A percentile compares a stretch with the other conserved stretches of the same genome.
Conservation (phyloP, 1,140 invertebrate genomes). For the Ceratina calcarata region DNA sequence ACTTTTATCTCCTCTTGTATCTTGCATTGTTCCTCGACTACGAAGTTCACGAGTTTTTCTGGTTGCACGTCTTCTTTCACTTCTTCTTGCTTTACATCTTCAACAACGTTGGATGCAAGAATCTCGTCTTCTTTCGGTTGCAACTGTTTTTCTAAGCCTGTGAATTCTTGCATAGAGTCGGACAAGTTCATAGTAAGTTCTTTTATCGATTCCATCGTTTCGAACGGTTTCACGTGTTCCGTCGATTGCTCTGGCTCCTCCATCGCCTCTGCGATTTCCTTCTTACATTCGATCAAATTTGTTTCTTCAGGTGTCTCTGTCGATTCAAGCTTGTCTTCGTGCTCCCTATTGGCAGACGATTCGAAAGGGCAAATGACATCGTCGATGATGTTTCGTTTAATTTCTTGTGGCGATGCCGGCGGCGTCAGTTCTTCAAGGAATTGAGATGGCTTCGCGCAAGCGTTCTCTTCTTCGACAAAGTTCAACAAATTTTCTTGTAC, state of each 20-base stretch:
- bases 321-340: background rate
- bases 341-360: background rate
- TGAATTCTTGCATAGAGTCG: constrained; percentile 72
- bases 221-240: background rate
- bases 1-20: background rate
- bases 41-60: constrained; percentile 30
- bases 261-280: background rate
- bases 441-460: background rate
- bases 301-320: background rate
- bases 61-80: constrained; percentile 51
- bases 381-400: background rate
- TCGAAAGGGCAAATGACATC: background rate
- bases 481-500: background rate
- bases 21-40: background rate
- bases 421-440: background rate
- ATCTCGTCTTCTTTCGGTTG: background rate
- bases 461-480: background rate
- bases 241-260: background rate
- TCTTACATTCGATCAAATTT: background rate
- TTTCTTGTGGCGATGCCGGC: background rate
- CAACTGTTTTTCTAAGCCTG: constrained; percentile 59
- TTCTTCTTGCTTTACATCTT: constrained; percentile 14
- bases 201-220: background rate
- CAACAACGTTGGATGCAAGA: no score
- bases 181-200: constrained; percentile 58